Evolutionary conservation across 2,888 invertebrate genomes (phyloP).

Genomic region (Helobdella robusta): DNA sequence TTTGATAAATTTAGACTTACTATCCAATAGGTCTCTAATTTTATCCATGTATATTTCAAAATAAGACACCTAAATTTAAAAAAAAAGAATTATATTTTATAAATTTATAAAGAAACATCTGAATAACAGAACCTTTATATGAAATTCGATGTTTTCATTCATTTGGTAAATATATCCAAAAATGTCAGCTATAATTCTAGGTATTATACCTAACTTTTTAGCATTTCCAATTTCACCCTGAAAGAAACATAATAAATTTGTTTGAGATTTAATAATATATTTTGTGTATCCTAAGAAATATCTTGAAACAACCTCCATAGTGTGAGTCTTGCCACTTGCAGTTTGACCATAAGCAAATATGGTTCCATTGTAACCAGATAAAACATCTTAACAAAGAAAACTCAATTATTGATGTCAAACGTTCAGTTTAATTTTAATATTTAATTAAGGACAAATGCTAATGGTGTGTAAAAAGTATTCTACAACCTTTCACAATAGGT

Average conservation of each 20-base stretch:
- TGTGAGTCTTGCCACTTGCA: constrained; percentile 98
- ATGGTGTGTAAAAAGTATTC: not conserved
- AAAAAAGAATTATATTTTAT: constrained; percentile 2
- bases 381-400: constrained; percentile 64
- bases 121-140: constrained; percentile 68
- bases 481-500: constrained; percentile 74
- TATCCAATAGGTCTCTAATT: constrained; percentile 92
- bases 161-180: constrained; percentile 99
- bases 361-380: constrained; percentile 97
- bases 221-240: constrained; percentile 53
- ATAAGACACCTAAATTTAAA: constrained; percentile 65
- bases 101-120: not conserved
- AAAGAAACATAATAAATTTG: not conserved
- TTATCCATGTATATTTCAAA: constrained; percentile 99
- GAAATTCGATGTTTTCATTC: constrained; percentile 98
- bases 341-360: constrained; percentile 99
- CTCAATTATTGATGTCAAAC: not conserved
- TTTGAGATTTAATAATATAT: no score
- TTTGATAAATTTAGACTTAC: no score
- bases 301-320: constrained; percentile 71
- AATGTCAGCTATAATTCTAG: constrained; percentile 96
- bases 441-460: not conserved
- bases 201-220: constrained; percentile 68
- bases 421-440: not conserved
- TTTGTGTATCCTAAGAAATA: not conserved